phyloP scores from a whole-genome alignment of 2,888 invertebrate species.

The Acronicta leporina region DNA sequence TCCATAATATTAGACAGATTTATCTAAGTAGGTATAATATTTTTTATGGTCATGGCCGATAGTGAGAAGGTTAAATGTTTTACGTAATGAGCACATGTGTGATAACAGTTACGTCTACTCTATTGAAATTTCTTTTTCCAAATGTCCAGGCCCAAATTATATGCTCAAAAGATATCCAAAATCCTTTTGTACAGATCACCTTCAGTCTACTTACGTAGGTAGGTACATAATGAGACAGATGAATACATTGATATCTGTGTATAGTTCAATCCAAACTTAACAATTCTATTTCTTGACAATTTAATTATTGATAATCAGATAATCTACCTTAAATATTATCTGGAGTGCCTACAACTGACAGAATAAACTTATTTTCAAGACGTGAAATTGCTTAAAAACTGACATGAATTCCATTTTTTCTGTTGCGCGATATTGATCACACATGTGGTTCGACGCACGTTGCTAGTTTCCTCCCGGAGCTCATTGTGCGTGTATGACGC shows the following conservation, averaged over 20 bases:
- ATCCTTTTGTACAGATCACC: too few species aligned
- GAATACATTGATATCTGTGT: too few species aligned
- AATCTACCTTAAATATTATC: too few species aligned
- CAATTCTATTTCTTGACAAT: too few species aligned
- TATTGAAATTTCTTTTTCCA: too few species aligned
- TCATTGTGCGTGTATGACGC: slow-evolving; percentile 58
- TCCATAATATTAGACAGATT: slow-evolving; percentile 15
- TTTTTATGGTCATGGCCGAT: not conserved
- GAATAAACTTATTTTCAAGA: too few species aligned
- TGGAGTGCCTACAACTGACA: not conserved
- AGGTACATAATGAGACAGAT: too few species aligned
- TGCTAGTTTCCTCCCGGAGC: slow-evolving; percentile 48
- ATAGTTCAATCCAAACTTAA: too few species aligned
- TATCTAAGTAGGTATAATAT: not conserved
- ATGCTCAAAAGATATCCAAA: too few species aligned
- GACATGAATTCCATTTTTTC: slow-evolving; percentile 26
- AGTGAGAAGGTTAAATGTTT: not conserved
- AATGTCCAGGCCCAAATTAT: too few species aligned
- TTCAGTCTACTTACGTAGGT: too few species aligned
- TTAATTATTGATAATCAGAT: too few species aligned
- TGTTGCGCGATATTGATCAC: slow-evolving; percentile 49
- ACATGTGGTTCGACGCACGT: slow-evolving; percentile 47
- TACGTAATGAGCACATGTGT: not conserved
- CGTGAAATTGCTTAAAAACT: slow-evolving; percentile 17
- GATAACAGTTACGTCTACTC: not conserved